phyloP scores from a whole-genome alignment of 1,140 invertebrate species.

The Agrypnia vestita region DNA sequence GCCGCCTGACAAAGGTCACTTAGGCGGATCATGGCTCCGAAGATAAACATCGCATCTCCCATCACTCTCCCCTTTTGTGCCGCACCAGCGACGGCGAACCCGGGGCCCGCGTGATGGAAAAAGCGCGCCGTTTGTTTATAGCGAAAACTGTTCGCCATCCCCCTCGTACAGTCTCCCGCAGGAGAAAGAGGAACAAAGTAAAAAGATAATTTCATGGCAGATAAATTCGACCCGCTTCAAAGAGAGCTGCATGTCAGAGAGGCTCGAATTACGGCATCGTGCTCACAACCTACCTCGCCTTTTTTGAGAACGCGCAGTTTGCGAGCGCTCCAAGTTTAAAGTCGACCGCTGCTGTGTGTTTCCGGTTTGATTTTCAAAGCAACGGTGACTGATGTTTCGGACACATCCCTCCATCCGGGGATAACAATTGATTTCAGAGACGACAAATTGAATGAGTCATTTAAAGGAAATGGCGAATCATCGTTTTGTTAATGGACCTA shows the following conservation, averaged over 20 bases:
- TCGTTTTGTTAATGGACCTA: too few relatives aligned
- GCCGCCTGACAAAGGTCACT: constrained; percentile 22
- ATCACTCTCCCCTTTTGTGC: too few relatives aligned
- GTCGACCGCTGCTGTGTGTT: too few relatives aligned
- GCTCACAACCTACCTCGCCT: neutral
- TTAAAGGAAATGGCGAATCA: neutral
- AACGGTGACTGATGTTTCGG: constrained; percentile 23
- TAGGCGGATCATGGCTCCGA: constrained; percentile 34
- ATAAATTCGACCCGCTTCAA: constrained; percentile 54
- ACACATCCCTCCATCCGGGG: constrained; percentile 19
- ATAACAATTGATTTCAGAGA: neutral
- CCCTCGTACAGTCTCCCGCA: neutral
- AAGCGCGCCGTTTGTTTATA: too few relatives aligned
- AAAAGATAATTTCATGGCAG: constrained; percentile 52
- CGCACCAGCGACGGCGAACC: too few relatives aligned
- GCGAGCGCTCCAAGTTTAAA: neutral
- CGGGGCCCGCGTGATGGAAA: too few relatives aligned
- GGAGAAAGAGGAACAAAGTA: constrained; percentile 49
- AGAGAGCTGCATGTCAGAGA: constrained; percentile 31
- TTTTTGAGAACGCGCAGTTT: neutral
- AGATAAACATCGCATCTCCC: constrained; percentile 36
- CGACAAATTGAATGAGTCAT: constrained; percentile 3
- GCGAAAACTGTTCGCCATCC: too few relatives aligned
- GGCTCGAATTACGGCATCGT: constrained; percentile 14
- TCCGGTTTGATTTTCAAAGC: neutral